Percentiles rank a stretch among this genome's conserved stretches.
Evolutionary conservation across 2,888 invertebrate genomes (phyloP).

Genomic region (Odontothrips loti): DNA sequence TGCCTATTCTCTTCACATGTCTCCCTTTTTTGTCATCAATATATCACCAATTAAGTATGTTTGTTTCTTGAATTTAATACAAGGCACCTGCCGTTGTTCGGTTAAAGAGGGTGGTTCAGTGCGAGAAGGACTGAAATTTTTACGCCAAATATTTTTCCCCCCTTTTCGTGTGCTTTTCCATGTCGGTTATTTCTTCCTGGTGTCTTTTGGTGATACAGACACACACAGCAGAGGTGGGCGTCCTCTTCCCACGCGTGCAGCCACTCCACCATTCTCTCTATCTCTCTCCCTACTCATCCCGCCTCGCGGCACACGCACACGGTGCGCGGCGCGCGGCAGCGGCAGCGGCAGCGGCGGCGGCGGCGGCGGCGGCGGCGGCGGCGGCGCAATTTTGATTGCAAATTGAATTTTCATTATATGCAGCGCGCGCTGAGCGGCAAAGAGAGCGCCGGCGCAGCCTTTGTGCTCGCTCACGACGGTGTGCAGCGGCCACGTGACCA

Average conservation of each 20-base stretch:
- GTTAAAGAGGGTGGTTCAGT: too few relatives aligned
- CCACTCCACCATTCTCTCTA: not conserved
- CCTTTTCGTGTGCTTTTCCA: too few relatives aligned
- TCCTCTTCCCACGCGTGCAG: not conserved
- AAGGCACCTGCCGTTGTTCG: too few relatives aligned
- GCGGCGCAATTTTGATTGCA: constrained; percentile 12
- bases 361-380: not conserved
- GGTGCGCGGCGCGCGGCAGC: not conserved
- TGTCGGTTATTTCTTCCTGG: too few relatives aligned
- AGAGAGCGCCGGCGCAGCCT: not conserved
- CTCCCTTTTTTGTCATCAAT: too few relatives aligned
- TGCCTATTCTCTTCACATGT: too few relatives aligned
- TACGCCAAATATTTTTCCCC: too few relatives aligned
- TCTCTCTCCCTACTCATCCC: not conserved
- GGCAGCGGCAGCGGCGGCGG: not conserved
- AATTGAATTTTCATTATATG: constrained; percentile 21
- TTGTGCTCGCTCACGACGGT: not conserved
- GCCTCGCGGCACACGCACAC: not conserved
- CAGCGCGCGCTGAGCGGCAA: not conserved
- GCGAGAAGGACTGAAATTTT: too few relatives aligned
- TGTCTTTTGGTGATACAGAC: too few relatives aligned
- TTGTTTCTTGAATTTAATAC: too few relatives aligned
- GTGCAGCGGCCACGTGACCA: not conserved
- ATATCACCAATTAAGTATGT: too few relatives aligned
- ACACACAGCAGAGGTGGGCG: too few relatives aligned